Percentiles rank a stretch among this genome's conserved stretches.
Evolutionary conservation across 2,888 invertebrate genomes (phyloP).

Genomic region (Sarcophaga carnaria): DNA sequence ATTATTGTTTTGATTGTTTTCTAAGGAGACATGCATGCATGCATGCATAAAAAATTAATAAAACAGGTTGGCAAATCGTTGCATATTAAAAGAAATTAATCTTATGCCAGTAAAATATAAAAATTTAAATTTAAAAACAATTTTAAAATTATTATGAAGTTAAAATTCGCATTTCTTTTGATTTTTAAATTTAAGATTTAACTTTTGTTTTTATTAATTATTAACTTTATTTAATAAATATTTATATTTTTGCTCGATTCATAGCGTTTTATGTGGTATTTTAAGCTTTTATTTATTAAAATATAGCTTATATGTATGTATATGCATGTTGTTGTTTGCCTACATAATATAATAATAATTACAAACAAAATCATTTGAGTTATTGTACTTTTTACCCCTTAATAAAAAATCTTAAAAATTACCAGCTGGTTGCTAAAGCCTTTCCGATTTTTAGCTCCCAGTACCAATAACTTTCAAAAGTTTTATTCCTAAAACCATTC

Average conservation of each 20-base stretch:
- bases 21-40: not conserved
- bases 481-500: slow-evolving; percentile 45
- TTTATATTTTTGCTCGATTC: too few species aligned
- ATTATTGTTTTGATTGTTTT: not conserved
- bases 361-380: not conserved
- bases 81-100: too few species aligned
- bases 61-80: too few species aligned
- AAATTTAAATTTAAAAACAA: too few species aligned
- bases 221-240: too few species aligned
- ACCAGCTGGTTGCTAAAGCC: slow-evolving; percentile 61
- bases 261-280: too few species aligned
- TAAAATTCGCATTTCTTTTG: not conserved
- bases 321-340: not conserved
- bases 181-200: not conserved
- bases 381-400: slow-evolving; percentile 35
- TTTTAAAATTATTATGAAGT: not conserved
- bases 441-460: slow-evolving; percentile 68
- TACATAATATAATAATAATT: slow-evolving; percentile 29
- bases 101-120: too few species aligned
- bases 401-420: slow-evolving; percentile 41
- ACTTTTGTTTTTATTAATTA: not conserved
- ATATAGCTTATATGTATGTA: not conserved
- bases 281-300: slow-evolving; percentile 23
- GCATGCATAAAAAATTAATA: not conserved
- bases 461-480: slow-evolving; percentile 68